phyloP scores from a whole-genome alignment of 2,797 vertebrate genomes.

The Pelodytes ibericus region DNA sequence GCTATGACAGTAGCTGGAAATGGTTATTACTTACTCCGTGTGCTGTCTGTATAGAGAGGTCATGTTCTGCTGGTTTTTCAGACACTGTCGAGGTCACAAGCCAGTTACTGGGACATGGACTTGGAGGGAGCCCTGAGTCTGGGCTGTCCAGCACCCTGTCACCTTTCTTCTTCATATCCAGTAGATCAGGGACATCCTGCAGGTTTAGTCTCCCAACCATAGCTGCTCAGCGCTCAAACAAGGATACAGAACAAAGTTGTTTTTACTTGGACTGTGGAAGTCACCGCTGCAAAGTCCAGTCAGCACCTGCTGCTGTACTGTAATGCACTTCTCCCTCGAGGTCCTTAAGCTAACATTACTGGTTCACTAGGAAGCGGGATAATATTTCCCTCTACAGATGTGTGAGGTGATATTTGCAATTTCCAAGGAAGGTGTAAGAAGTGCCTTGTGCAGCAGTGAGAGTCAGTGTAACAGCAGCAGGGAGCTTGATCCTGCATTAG shows the following conservation, averaged over 20 bases:
- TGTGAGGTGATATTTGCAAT: background rate
- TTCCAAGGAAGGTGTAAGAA: conserved; percentile 1
- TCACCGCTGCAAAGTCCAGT: conserved; percentile 48
- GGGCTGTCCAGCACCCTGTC: conserved; percentile 90
- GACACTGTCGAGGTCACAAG: conserved; percentile 66
- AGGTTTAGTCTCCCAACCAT: conserved; percentile 92
- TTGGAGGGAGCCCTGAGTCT: conserved; percentile 90
- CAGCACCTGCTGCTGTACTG: conserved; percentile 47
- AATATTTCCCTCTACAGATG: background rate
- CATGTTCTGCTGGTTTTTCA: conserved; percentile 52
- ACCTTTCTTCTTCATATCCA: conserved; percentile 86
- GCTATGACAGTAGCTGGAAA: background rate
- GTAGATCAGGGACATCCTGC: conserved; percentile 82
- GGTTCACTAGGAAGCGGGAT: background rate
- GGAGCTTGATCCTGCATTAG: background rate
- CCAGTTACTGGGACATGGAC: conserved; percentile 86
- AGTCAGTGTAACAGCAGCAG: conserved; percentile 6
- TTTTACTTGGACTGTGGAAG: background rate
- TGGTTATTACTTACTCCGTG: conserved; percentile 29
- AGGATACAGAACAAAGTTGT: background rate
- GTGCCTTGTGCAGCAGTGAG: background rate
- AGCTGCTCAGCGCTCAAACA: conserved; percentile 51
- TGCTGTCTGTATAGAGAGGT: conserved; percentile 15
- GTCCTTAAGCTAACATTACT: background rate
- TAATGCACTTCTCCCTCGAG: conserved; percentile 19